These are phyloP conservation scores for Glandiceps talaboti DNA, from an alignment of 53 echinoderm and acorn worm genomes.

Conservation along the genomic window DNA sequence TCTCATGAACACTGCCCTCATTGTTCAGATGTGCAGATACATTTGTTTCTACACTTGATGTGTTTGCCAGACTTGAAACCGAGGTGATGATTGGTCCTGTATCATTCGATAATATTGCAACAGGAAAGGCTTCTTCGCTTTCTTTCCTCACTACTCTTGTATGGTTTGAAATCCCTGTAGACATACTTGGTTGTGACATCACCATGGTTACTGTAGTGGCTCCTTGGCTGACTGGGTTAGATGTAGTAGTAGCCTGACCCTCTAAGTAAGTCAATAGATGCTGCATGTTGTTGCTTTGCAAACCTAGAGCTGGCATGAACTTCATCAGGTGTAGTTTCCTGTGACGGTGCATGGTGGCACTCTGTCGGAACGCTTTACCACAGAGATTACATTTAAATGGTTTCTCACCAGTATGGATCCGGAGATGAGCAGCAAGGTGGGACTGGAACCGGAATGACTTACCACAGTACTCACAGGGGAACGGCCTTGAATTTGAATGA, in stretches of 20 bases:
- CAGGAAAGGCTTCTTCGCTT: not conserved
- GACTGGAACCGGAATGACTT: not conserved
- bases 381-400: not conserved
- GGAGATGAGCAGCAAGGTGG: not conserved
- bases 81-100: not conserved
- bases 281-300: not conserved
- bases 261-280: not conserved
- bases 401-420: not conserved
- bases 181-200: not conserved
- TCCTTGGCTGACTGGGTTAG: not conserved
- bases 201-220: not conserved
- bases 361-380: not conserved
- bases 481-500: not conserved
- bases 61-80: not conserved
- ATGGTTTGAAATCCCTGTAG: not conserved
- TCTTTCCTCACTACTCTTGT: not conserved
- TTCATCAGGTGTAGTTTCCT: not conserved
- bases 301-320: not conserved
- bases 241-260: not conserved
- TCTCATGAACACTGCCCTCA: not conserved
- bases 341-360: not conserved
- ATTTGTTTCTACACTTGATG: not conserved
- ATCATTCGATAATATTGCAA: not conserved
- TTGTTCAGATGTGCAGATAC: not conserved
- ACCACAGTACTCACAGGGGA: not conserved